Evolutionary conservation across 2,888 invertebrate species (phyloP).

Genomic region (Hemicrepidius hirtus): DNA sequence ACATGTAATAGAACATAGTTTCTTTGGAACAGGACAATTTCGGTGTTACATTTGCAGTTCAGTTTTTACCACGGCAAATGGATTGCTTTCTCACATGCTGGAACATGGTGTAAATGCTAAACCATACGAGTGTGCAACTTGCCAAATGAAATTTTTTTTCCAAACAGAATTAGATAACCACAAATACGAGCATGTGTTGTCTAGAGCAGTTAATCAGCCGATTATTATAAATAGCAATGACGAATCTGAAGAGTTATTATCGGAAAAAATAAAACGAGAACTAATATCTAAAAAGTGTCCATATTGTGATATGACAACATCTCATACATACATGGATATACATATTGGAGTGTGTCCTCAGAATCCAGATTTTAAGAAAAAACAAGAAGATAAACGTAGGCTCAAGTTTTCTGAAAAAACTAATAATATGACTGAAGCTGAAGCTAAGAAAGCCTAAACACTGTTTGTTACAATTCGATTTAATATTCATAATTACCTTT

Average conservation of each 20-base stretch:
- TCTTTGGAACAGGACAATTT: constrained; percentile 88
- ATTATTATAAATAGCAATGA: constrained; percentile 30
- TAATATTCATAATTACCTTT: background rate
- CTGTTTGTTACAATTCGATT: background rate
- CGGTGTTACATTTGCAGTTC: constrained; percentile 93
- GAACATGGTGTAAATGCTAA: constrained; percentile 87
- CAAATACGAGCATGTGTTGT: constrained; percentile 63
- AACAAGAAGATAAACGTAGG: constrained; percentile 35
- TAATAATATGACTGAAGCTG: constrained; percentile 19
- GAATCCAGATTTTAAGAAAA: constrained; percentile 40
- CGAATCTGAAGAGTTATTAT: constrained; percentile 18
- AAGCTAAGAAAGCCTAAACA: constrained; percentile 34
- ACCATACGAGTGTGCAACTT: constrained; percentile 90
- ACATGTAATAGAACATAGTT: constrained; percentile 94
- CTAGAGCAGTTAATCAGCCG: constrained; percentile 29
- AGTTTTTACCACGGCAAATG: constrained; percentile 88
- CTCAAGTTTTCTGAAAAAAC: constrained; percentile 35
- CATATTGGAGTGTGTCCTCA: constrained; percentile 40
- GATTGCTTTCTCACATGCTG: constrained; percentile 86
- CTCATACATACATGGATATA: constrained; percentile 36
- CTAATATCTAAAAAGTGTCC: constrained; percentile 34
- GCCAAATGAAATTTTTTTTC: constrained; percentile 92
- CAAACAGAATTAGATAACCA: constrained; percentile 94
- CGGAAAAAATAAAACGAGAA: constrained; percentile 29
- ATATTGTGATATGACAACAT: constrained; percentile 43